phyloP scores from a whole-genome alignment of 2,113 vertebrate species.

The Channa argus region DNA sequence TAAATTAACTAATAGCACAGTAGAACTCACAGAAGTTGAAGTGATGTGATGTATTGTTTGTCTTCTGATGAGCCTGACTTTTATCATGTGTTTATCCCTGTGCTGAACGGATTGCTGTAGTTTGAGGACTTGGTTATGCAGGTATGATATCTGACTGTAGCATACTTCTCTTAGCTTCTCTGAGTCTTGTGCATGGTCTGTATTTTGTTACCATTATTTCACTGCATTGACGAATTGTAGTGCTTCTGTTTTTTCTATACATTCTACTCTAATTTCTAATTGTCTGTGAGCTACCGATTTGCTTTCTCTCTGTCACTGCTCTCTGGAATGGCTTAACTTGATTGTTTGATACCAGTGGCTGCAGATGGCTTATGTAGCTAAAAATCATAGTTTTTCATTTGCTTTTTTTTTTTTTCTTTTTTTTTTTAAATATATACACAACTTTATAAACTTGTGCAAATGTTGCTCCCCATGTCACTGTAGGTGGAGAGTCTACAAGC shows the following conservation, averaged over 20 bases:
- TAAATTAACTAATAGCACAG: background rate
- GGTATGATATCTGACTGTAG: slow-evolving; percentile 83
- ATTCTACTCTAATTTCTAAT: slow-evolving; percentile 12
- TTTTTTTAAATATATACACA: background rate
- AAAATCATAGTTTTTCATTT: slow-evolving; percentile 15
- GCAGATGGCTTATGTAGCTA: slow-evolving; percentile 58
- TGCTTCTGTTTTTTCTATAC: background rate
- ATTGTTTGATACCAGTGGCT: slow-evolving; percentile 28
- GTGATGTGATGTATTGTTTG: slow-evolving; percentile 51
- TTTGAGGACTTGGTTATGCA: slow-evolving; percentile 88
- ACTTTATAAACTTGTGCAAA: background rate
- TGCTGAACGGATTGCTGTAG: slow-evolving; percentile 81
- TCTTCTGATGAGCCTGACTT: slow-evolving; percentile 60
- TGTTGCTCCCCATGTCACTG: background rate
- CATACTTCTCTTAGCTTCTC: slow-evolving; percentile 36
- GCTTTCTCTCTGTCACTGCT: slow-evolving; percentile 29
- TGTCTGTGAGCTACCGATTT: slow-evolving; percentile 33
- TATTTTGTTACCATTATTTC: slow-evolving; percentile 17
- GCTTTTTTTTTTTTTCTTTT: no score
- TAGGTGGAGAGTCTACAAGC: slow-evolving; percentile 91
- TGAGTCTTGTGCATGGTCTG: slow-evolving; percentile 58
- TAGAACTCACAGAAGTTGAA: slow-evolving; percentile 19
- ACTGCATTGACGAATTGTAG: slow-evolving; percentile 11
- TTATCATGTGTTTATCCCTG: slow-evolving; percentile 69
- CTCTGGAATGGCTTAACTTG: slow-evolving; percentile 57